These are phyloP conservation scores for Charadrius vociferus DNA, from an alignment of 2,113 vertebrate genomes.

Conservation along the genomic window DNA sequence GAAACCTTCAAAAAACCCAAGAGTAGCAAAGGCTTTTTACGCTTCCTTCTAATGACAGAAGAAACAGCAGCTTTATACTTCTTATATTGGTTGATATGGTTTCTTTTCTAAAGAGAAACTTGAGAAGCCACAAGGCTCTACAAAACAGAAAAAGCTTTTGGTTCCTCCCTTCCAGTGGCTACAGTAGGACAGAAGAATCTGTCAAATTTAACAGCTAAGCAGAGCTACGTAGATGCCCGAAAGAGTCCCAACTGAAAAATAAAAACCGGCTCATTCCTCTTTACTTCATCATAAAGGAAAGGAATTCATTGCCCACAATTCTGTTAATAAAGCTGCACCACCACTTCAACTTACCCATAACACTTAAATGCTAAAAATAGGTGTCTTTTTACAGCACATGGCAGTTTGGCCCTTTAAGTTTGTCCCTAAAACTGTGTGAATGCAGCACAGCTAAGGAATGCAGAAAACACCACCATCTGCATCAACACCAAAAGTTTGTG, in stretches of 20 bases:
- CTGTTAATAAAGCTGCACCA: background rate
- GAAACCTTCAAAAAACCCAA: background rate
- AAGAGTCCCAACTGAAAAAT: background rate
- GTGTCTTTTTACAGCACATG: background rate
- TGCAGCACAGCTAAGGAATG: background rate
- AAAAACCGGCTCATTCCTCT: background rate
- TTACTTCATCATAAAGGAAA: background rate
- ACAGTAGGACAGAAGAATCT: background rate
- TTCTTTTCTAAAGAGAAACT: background rate
- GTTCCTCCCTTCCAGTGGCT: background rate
- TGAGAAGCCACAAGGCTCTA: background rate
- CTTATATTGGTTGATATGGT: background rate
- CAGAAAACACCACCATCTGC: background rate
- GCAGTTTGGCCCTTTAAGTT: background rate
- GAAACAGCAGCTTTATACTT: background rate
- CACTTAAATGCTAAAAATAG: background rate
- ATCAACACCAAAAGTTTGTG: background rate
- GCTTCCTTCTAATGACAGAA: background rate
- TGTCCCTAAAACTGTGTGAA: background rate
- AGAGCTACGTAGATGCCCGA: background rate
- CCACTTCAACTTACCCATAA: background rate
- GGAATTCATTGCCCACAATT: background rate
- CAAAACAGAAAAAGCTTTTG: background rate
- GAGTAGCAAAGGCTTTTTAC: background rate
- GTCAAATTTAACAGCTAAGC: background rate